A percentile compares a stretch with the other conserved stretches of the same genome.
These are phyloP conservation scores for Ptilonorhynchus violaceus DNA, from an alignment of 2,113 vertebrate species.

Conservation along the genomic window DNA sequence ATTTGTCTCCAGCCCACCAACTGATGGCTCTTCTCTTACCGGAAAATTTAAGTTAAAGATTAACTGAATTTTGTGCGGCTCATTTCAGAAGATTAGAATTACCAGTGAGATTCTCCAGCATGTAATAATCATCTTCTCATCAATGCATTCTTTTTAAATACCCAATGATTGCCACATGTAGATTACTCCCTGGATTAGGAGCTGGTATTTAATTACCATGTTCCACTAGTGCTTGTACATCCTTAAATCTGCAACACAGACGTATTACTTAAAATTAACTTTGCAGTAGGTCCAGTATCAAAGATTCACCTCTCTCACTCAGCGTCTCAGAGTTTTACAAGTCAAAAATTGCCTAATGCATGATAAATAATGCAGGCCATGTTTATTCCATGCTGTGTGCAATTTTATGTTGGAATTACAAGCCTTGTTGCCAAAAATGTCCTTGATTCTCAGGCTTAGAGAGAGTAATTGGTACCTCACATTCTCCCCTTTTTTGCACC, in stretches of 20 bases:
- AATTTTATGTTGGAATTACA: conserved; percentile 36
- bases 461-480: conserved; percentile 16
- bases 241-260: neutral
- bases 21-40: neutral
- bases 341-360: neutral
- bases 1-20: neutral
- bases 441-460: neutral
- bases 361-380: conserved; percentile 5
- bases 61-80: neutral
- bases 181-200: neutral
- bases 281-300: neutral
- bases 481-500: conserved; percentile 2
- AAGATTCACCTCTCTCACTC: neutral
- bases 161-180: neutral
- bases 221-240: neutral
- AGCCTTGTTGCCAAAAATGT: neutral
- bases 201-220: neutral
- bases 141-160: neutral
- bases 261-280: neutral
- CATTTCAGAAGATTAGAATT: conserved; percentile 15
- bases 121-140: conserved; percentile 11
- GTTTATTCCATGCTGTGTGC: neutral
- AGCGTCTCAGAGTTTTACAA: neutral
- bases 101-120: neutral
- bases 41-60: neutral